These are phyloP conservation scores for Aleiodes testaceus DNA, from an alignment of 2,888 invertebrate species.

Conservation along the genomic window DNA sequence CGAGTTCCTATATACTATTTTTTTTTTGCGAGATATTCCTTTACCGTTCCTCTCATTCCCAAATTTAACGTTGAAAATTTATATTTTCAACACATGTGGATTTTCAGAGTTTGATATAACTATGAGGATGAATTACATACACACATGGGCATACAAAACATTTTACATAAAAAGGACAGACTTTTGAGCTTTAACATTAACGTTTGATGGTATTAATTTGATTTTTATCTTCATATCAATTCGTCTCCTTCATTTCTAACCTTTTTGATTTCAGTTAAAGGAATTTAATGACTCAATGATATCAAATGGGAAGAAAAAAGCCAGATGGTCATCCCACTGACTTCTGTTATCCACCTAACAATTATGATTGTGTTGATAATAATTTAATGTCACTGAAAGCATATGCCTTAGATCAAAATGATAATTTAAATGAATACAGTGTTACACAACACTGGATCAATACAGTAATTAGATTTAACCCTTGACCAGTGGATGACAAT, in stretches of 20 bases:
- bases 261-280: not conserved
- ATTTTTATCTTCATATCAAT: slow-evolving; percentile 27
- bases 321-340: slow-evolving; percentile 34
- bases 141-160: slow-evolving; percentile 17
- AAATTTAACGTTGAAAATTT: slow-evolving; percentile 33
- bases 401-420: not conserved
- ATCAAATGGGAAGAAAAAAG: slow-evolving; percentile 20
- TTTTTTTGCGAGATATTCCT: slow-evolving; percentile 22
- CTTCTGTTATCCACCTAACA: slow-evolving; percentile 27
- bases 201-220: slow-evolving; percentile 40
- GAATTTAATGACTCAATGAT: slow-evolving; percentile 34
- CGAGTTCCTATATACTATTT: slow-evolving; percentile 35
- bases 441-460: slow-evolving; percentile 24
- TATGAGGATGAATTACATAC: not conserved
- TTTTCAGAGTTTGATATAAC: not conserved
- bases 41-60: slow-evolving; percentile 13
- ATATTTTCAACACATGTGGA: slow-evolving; percentile 29
- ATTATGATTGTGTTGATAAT: slow-evolving; percentile 37
- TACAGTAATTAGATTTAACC: slow-evolving; percentile 17
- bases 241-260: too few relatives aligned
- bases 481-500: slow-evolving; percentile 15
- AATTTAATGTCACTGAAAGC: slow-evolving; percentile 30
- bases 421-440: slow-evolving; percentile 39
- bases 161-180: slow-evolving; percentile 13
- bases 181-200: slow-evolving; percentile 20